Evolutionary conservation across 2,888 invertebrate genomes (phyloP).

Genomic region (Ligdia adustata): DNA sequence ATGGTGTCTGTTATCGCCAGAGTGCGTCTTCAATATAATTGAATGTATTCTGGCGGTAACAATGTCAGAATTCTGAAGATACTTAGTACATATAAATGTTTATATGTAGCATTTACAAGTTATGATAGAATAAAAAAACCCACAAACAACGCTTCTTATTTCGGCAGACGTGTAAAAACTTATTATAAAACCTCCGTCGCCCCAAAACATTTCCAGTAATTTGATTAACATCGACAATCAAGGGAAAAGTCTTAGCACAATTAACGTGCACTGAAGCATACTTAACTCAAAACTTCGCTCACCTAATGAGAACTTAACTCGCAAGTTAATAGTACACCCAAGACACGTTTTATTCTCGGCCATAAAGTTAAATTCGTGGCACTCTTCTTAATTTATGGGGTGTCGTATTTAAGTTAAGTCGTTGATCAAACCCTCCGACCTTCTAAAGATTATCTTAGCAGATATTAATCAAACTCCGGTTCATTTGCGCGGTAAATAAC

Average conservation of each 20-base stretch:
- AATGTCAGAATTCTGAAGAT: too few species aligned
- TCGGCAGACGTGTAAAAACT: too few species aligned
- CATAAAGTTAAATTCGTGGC: constrained; percentile 60
- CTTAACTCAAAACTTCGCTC: constrained; percentile 41
- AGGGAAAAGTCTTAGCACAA: constrained; percentile 18
- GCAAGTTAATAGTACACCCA: constrained; percentile 57
- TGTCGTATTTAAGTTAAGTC: constrained; percentile 64
- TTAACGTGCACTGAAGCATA: constrained; percentile 36
- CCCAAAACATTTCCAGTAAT: neutral
- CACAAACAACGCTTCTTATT: too few species aligned
- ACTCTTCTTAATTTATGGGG: constrained; percentile 62
- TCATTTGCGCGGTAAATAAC: constrained; percentile 49
- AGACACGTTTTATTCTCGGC: constrained; percentile 64
- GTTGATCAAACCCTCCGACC: constrained; percentile 56
- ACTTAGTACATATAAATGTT: too few species aligned
- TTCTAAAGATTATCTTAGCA: constrained; percentile 53
- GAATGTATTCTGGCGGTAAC: too few species aligned
- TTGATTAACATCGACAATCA: neutral
- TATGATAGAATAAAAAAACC: too few species aligned
- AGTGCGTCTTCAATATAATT: too few species aligned
- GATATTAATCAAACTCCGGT: constrained; percentile 52
- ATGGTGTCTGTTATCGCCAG: too few species aligned
- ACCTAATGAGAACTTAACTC: constrained; percentile 63
- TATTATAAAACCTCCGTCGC: too few species aligned
- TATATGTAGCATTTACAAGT: too few species aligned